Conservation (phyloP, 2,888 invertebrate genomes). For the Mythimna vitellina region DNA sequence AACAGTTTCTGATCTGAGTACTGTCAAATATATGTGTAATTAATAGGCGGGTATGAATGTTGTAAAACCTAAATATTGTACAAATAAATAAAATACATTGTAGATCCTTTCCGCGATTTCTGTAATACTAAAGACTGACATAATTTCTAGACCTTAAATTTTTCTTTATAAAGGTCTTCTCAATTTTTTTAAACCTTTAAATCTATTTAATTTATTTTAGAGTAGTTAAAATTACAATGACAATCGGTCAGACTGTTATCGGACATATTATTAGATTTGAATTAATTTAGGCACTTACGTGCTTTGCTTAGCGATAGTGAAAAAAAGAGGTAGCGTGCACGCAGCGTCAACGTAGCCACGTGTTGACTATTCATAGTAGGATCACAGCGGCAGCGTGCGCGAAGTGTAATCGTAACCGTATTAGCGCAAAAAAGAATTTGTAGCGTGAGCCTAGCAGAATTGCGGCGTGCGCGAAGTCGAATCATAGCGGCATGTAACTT, state of each 20-base stretch:
- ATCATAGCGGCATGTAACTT: background rate
- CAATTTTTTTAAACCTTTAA: background rate
- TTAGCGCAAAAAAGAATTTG: background rate
- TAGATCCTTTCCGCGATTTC: conserved; percentile 12
- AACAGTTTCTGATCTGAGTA: conserved; percentile 2
- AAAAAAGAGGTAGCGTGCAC: background rate
- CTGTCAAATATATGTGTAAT: conserved; percentile 3
- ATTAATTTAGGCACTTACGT: background rate
- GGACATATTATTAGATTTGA: background rate
- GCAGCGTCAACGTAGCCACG: background rate
- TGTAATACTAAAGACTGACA: conserved; percentile 45
- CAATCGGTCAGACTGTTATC: background rate
- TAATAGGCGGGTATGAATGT: conserved; percentile 15
- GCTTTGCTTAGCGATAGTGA: background rate
- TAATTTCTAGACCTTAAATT: background rate
- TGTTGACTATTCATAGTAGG: background rate
- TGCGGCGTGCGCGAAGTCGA: background rate
- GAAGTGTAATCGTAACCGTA: background rate
- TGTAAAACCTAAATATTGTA: conserved; percentile 45
- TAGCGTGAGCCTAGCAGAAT: background rate
- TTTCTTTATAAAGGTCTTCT: background rate
- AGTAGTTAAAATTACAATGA: background rate
- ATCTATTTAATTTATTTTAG: conserved; percentile 18
- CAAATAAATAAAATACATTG: conserved; percentile 42
- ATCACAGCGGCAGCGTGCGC: background rate